These are phyloP conservation scores for Oncorhynchus gorbuscha DNA, from an alignment of 2,113 vertebrate species.

Conservation along the genomic window DNA sequence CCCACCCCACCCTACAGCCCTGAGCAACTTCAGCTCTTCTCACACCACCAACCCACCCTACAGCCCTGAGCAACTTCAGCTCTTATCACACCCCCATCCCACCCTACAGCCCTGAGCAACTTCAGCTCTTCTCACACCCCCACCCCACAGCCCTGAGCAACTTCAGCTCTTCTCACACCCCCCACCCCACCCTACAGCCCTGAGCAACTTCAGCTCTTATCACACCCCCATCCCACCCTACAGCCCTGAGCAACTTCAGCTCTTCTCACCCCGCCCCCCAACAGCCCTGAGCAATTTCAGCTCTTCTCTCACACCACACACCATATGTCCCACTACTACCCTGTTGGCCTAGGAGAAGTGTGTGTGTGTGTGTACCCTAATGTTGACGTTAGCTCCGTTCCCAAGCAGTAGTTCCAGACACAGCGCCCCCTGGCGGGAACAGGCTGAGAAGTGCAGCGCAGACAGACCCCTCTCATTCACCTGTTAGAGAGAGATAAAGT, in stretches of 20 bases:
- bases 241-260: background rate
- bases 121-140: too few relatives aligned
- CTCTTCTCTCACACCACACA: too few relatives aligned
- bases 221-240: conserved; percentile 5
- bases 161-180: too few relatives aligned
- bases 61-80: conserved; percentile 34
- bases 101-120: too few relatives aligned
- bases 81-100: too few relatives aligned
- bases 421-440: conserved; percentile 91
- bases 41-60: too few relatives aligned
- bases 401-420: conserved; percentile 93
- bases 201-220: background rate
- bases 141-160: too few relatives aligned
- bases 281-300: too few relatives aligned
- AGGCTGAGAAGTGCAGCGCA: conserved; percentile 94
- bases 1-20: too few relatives aligned
- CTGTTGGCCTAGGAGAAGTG: background rate
- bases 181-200: background rate
- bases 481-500: conserved; percentile 22
- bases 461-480: conserved; percentile 94
- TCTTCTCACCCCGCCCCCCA: background rate
- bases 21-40: too few relatives aligned
- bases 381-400: conserved; percentile 91
- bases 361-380: conserved; percentile 77
- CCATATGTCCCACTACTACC: background rate